A percentile compares a stretch with the other conserved stretches of the same genome.
Conservation (phyloP, 1,140 invertebrate species). For the Pissodes strobi region DNA sequence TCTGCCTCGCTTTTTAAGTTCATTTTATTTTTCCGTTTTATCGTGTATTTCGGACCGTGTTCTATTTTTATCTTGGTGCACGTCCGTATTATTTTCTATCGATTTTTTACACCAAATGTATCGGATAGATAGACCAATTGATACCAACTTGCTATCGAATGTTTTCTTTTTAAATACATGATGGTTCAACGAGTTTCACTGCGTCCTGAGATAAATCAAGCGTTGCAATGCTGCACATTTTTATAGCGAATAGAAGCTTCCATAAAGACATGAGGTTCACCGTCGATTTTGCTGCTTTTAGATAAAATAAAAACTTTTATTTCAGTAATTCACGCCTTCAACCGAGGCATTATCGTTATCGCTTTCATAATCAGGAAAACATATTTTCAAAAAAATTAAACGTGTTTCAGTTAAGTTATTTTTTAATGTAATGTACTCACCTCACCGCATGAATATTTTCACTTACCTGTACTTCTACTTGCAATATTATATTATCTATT, state of each 20-base stretch:
- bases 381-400: too few species aligned
- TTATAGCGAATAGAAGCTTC: background rate
- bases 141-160: background rate
- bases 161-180: background rate
- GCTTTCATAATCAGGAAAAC: too few species aligned
- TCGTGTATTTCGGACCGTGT: slow-evolving; percentile 6
- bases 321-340: too few species aligned
- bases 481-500: too few species aligned
- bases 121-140: background rate
- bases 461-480: too few species aligned
- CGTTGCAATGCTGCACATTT: background rate
- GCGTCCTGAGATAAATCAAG: slow-evolving; percentile 1
- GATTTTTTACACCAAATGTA: slow-evolving; percentile 1
- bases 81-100: background rate
- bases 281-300: too few species aligned
- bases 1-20: slow-evolving; percentile 14
- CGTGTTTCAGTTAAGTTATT: too few species aligned
- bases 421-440: too few species aligned
- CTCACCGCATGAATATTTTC: too few species aligned
- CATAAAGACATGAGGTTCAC: too few species aligned
- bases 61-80: slow-evolving; percentile 1
- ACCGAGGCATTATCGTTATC: too few species aligned
- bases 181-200: background rate
- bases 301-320: too few species aligned
- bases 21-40: slow-evolving; percentile 5